These are phyloP conservation scores for Orthosia gracilis DNA, from an alignment of 2,888 invertebrate genomes.

Conservation along the genomic window DNA sequence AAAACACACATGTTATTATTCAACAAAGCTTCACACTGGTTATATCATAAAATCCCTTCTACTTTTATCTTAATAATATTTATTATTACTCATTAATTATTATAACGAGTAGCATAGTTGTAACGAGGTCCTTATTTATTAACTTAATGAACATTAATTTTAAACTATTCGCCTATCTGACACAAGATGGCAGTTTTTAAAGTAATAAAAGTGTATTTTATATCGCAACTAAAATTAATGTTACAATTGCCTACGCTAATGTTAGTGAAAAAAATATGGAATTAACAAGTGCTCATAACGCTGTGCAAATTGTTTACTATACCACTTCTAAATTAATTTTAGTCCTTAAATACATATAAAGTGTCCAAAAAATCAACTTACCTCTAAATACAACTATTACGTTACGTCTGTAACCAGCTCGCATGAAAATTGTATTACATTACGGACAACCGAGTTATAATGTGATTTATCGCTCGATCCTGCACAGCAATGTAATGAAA, in stretches of 20 bases:
- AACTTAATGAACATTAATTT: background rate
- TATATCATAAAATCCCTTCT: background rate
- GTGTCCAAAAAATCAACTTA: background rate
- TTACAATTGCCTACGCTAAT: background rate
- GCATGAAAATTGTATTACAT: too few species aligned
- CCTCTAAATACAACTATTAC: background rate
- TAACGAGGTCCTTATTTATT: too few species aligned
- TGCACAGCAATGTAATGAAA: too few species aligned
- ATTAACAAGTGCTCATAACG: background rate
- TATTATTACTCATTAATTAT: too few species aligned
- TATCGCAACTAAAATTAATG: background rate
- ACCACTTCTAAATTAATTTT: background rate
- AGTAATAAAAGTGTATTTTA: background rate
- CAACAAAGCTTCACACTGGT: background rate
- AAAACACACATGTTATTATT: background rate
- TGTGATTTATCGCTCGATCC: too few species aligned
- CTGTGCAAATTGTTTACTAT: background rate
- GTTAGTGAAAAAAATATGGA: background rate
- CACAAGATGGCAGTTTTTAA: slow-evolving; percentile 13
- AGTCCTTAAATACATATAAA: background rate
- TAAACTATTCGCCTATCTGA: background rate
- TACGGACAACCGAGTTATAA: too few species aligned
- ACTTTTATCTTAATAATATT: background rate
- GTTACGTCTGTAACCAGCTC: too few species aligned
- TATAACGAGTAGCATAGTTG: too few species aligned